Conservation (phyloP, 2,113 vertebrate species). For the Montifringilla adamsi region DNA sequence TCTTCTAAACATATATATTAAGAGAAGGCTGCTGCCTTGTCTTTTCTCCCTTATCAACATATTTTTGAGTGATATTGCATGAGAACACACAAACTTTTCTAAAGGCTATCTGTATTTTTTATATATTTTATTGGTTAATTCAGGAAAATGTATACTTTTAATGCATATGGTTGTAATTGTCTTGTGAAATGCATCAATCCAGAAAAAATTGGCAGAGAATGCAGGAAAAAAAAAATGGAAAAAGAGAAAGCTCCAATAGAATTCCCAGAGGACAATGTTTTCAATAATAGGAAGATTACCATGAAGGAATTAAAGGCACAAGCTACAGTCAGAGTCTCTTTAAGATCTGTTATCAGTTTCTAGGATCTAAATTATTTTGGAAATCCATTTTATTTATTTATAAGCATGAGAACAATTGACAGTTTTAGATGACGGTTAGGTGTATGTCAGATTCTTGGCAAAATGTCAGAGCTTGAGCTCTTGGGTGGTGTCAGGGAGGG, state of each 20-base stretch:
- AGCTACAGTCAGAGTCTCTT: not conserved
- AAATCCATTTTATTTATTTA: slow-evolving; percentile 49
- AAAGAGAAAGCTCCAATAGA: slow-evolving; percentile 19
- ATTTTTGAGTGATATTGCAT: not conserved
- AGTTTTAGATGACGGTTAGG: slow-evolving; percentile 29
- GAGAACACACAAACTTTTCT: not conserved
- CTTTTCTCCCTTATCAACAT: not conserved
- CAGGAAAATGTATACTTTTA: not conserved
- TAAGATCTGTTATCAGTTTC: slow-evolving; percentile 5
- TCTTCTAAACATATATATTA: slow-evolving; percentile 31
- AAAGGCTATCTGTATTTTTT: not conserved
- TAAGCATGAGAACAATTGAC: not conserved
- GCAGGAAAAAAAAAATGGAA: slow-evolving; percentile 56
- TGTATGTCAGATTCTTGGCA: slow-evolving; percentile 53
- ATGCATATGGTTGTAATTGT: slow-evolving; percentile 56
- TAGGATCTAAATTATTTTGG: slow-evolving; percentile 42
- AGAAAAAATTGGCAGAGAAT: slow-evolving; percentile 67
- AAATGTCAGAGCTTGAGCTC: not conserved
- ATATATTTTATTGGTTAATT: not conserved
- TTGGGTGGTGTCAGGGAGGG: not conserved
- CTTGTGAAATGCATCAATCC: slow-evolving; percentile 39
- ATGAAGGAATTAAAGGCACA: slow-evolving; percentile 22
- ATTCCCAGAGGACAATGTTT: slow-evolving; percentile 46
- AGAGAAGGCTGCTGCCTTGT: not conserved
- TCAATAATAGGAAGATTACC: slow-evolving; percentile 41